Base-by-base conservation (phyloP, 2,113 vertebrate genomes). In the Stictonetta naevosa region DNA sequence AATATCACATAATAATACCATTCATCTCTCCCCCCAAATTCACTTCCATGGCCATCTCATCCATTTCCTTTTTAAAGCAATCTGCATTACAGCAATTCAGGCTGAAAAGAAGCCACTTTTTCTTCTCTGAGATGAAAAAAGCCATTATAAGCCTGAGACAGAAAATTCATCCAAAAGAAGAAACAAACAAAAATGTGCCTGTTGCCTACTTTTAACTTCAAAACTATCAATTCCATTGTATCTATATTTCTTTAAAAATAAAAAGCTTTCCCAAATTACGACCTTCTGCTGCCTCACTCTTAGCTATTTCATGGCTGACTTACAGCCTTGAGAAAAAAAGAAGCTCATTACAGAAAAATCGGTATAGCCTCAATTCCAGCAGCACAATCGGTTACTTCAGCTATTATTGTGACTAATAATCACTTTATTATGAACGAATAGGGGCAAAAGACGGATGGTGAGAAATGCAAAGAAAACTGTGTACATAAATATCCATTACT, bases 241-340 rank as follows among this genome's bases (percentile, higher is more conserved):
- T 75, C 82, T 90, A 44, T 85, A 90, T 83, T 83, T 96, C 82
- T 93, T 81, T 74, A 68, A 81, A 92, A 93, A 85, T 58, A 55
- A 90, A 88, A 83, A 78, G 71, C 88, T 74, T 78, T 95, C 38
- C 29, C 29, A 77, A 83, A 89, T 93, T 46, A 83, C 63, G 79
- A 88, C 83, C 73, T 95, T 94, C 79, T 94, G 72, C 87, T 94
- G 92, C 81, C 75, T 86, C 67, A 19, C 9, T 88, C 73, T 72
- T 33, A 59, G 68, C 34, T 91, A 69, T 84, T 95, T 90, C 86
- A 90, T 75, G 83, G 73, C 83, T 83, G 60, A 86, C 67, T 93
- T 74, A 58, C 21, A 76, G 82, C 82, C 75, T 74, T 91, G 78
- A 78, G 90, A 23, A 60, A 73, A 81, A 34, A 52, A 20, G 10